Evolutionary conservation across 2,797 vertebrate genomes (phyloP), one percentile per base, ranked within the genome.

Genomic region (Kryptopterus vitreolus): DNA sequence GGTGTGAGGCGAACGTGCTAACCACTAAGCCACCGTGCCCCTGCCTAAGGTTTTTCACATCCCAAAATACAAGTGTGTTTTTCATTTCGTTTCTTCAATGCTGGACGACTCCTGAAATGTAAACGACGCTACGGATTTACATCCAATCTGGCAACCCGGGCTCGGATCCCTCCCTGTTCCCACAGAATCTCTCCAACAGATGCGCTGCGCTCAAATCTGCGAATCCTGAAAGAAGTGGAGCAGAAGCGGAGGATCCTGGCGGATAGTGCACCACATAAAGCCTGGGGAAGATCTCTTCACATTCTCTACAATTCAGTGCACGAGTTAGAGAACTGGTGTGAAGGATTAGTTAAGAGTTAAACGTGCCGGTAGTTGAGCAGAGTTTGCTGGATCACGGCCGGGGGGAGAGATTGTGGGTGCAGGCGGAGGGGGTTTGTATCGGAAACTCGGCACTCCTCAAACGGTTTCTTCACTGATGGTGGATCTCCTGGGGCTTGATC

Each of bases 151-250:
- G 75, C 61, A 77, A 77, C 75, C 61, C 31, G 61, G 22, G 16
- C 2, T 43, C 46, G 0, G 50, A 20, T 55, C 61, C 76, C 76
- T 77, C 76, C 76, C 76, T 75, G 79, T 85, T 82, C 81, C 80
- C 82, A 77, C 78, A 43, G 76, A 70, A 71, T 76, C 78, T 66
- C 84, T 90, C 85, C 83, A 82, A 84, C 87, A 88, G 90, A 90
- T 83, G 90, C 78, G 78, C 73, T 87, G 87, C 88, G 88, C 84
- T 12, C 75, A 63, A 43, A 58, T 77, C 80, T 52, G 63, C n/a
- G 68, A 76, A 79, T 77, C 77, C 69, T 68, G 43, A 53, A n/a
- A 57, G 66, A 81, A 77, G 52, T 55, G 50, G 50, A 35, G 50
- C 20, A 35, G 9, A 72, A 24, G 48, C 20, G 15, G 13, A 55